Evolutionary conservation across 2,113 vertebrate genomes (phyloP).

Genomic region (Athene noctua): DNA sequence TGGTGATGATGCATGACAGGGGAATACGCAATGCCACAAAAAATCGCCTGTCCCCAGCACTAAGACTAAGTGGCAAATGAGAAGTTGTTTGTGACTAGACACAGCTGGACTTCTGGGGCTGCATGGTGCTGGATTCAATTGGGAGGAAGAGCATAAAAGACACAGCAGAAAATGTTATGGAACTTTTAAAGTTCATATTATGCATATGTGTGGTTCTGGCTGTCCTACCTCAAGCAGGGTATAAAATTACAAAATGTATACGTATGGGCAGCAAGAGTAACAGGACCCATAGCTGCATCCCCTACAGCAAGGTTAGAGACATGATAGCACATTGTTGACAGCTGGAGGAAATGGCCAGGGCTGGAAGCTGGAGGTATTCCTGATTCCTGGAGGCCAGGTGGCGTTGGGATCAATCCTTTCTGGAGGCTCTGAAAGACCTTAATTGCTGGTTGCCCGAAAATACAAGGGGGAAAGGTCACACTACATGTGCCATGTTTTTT

Average conservation of each 20-base stretch:
- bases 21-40: background rate
- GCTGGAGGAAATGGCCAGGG: background rate
- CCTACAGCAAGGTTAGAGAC: background rate
- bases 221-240: background rate
- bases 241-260: background rate
- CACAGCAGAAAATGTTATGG: background rate
- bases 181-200: background rate
- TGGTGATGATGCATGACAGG: background rate
- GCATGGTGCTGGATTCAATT: background rate
- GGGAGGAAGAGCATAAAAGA: background rate
- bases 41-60: background rate
- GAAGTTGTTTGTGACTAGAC: background rate
- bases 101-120: background rate
- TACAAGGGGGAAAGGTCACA: background rate
- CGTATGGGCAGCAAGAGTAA: background rate
- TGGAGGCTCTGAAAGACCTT: background rate
- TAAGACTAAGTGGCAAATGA: background rate
- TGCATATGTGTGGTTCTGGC: rapidly evolving
- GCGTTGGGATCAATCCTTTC: background rate
- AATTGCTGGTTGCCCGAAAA: background rate
- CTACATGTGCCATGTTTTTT: background rate
- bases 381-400: background rate
- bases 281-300: background rate
- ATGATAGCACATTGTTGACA: background rate
- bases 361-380: background rate